Percentiles rank a stretch among this genome's conserved stretches.
Evolutionary conservation across 2,113 vertebrate species (phyloP).

Genomic region (Miniopterus natalensis): DNA sequence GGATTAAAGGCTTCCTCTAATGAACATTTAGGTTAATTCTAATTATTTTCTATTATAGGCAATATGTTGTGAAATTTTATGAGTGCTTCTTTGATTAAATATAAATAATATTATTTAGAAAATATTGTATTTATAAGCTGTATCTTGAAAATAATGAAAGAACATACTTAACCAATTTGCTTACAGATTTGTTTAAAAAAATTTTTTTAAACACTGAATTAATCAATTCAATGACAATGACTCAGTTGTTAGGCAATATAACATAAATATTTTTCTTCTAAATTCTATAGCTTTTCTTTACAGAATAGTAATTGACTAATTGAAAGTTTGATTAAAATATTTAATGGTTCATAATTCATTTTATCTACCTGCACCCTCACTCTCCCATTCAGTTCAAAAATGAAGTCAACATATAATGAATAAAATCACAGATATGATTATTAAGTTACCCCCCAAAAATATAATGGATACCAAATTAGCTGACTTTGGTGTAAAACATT

Average conservation of each 20-base stretch:
- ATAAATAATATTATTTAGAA: not conserved
- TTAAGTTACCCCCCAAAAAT: not conserved
- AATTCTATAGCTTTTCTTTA: not conserved
- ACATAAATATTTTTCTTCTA: not conserved
- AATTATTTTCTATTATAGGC: not conserved
- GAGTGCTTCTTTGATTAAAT: not conserved
- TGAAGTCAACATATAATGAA: not conserved
- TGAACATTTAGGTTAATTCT: not conserved
- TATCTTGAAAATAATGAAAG: not conserved
- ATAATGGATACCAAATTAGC: not conserved
- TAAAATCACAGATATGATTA: not conserved
- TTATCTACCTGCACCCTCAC: not conserved
- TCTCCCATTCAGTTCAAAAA: not conserved
- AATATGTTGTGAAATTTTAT: constrained; percentile 2
- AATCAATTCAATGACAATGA: not conserved
- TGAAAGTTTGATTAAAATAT: not conserved
- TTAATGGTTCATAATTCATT: not conserved
- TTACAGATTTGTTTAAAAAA: not conserved
- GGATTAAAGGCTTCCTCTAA: not conserved
- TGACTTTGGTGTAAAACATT: not conserved
- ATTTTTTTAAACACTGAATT: not conserved
- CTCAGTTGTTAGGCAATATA: not conserved
- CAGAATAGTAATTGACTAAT: not conserved
- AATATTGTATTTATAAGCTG: not conserved
- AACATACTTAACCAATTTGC: not conserved